Conservation (phyloP, 2,797 vertebrate genomes). For the Chaunax sp. region DNA sequence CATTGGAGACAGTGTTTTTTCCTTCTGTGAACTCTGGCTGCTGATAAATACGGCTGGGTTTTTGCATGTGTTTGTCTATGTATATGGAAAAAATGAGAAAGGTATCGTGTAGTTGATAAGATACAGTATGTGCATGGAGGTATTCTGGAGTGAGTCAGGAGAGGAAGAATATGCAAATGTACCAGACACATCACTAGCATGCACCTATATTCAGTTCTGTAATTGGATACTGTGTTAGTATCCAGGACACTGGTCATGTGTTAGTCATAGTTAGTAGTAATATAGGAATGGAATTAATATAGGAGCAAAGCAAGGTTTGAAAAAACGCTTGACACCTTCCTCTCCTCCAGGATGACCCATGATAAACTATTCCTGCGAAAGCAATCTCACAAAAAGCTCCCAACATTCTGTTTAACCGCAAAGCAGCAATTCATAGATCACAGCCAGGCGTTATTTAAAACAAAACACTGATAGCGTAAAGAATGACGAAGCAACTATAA, state of each 20-base stretch:
- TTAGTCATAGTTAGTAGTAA: background rate
- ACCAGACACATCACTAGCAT: too few species aligned
- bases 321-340: conserved; percentile 11
- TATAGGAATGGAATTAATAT: background rate
- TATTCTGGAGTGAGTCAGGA: too few species aligned
- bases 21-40: conserved; percentile 51
- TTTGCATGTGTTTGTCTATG: conserved; percentile 14
- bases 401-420: too few species aligned
- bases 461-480: background rate
- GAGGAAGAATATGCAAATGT: too few species aligned
- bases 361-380: background rate
- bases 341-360: conserved; percentile 11
- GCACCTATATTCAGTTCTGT: too few species aligned
- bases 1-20: conserved; percentile 41
- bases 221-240: too few species aligned
- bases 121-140: background rate
- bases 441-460: too few species aligned
- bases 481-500: conserved; percentile 12
- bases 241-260: background rate
- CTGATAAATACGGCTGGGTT: conserved; percentile 45
- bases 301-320: conserved; percentile 20
- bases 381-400: too few species aligned
- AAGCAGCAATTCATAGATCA: too few species aligned
- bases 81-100: background rate
- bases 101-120: too few species aligned